A percentile compares a stretch with the other conserved stretches of the same genome.
These are phyloP conservation scores for Pissodes strobi DNA, from an alignment of 1,140 invertebrate species.

Conservation along the genomic window DNA sequence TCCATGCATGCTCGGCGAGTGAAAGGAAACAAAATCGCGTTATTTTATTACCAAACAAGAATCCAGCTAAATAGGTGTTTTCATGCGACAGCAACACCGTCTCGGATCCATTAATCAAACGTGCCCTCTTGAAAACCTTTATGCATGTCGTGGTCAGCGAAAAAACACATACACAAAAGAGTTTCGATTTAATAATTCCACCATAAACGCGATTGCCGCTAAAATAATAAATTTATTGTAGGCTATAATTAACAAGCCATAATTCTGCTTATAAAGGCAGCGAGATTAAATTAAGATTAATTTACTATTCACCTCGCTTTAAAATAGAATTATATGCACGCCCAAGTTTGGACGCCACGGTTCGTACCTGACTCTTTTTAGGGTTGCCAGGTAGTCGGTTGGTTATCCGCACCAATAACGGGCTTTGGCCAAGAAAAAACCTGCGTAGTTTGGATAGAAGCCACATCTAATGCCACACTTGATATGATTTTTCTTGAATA, in stretches of 20 bases:
- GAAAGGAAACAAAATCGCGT: conserved; percentile 4
- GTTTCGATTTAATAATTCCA: conserved; percentile 30
- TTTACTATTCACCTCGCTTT: conserved; percentile 38
- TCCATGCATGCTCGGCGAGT: background rate
- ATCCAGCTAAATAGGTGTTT: background rate
- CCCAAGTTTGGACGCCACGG: conserved; percentile 22
- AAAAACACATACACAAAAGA: conserved; percentile 26
- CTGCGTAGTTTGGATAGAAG: too few relatives aligned
- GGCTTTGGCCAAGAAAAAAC: too few relatives aligned
- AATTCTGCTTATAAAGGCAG: conserved; percentile 37
- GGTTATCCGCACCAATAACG: conserved; percentile 10
- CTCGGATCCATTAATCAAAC: conserved; percentile 28
- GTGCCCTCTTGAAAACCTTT: background rate
- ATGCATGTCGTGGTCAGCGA: conserved; percentile 15
- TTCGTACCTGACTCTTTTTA: conserved; percentile 15
- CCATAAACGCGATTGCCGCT: conserved; percentile 19
- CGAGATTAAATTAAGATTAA: conserved; percentile 39
- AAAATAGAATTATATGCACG: conserved; percentile 39
- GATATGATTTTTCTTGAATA: too few relatives aligned
- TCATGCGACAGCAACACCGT: background rate
- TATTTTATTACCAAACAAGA: background rate
- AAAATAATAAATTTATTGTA: conserved; percentile 39
- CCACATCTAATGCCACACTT: too few relatives aligned
- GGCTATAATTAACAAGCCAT: conserved; percentile 39
- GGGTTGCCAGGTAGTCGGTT: too few relatives aligned